Evolutionary conservation across 23 tunicate species (phyloP).

Genomic region (Trididemnum nubilum): DNA sequence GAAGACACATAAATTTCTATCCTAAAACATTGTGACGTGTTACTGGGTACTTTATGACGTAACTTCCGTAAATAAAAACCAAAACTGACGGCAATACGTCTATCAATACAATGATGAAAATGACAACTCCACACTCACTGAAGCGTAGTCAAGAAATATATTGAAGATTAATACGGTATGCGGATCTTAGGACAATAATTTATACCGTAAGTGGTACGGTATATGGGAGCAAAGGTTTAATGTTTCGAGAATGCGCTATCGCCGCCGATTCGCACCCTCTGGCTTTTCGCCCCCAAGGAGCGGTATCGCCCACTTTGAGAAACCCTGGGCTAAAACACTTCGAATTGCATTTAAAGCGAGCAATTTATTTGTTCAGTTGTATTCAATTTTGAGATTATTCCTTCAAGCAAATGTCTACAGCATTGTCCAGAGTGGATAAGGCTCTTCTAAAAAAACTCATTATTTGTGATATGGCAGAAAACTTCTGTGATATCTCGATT

Average conservation of each 20-base stretch:
- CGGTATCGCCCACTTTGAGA: conserved; percentile 25
- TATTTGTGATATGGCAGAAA: too few relatives aligned
- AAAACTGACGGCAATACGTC: conserved; percentile 17
- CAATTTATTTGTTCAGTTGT: too few relatives aligned
- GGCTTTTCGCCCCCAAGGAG: conserved; percentile 5
- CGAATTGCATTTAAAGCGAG: too few relatives aligned
- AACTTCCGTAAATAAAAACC: not conserved
- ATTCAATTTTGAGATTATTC: too few relatives aligned
- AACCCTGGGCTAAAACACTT: conserved; percentile 9
- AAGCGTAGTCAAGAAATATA: conserved; percentile 12
- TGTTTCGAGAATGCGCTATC: conserved; percentile 12
- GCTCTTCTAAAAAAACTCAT: too few relatives aligned
- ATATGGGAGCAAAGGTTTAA: conserved; percentile 17
- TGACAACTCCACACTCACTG: conserved; percentile 15
- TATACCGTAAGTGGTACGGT: conserved; percentile 11
- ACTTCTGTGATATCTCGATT: too few relatives aligned
- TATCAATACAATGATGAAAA: conserved; percentile 23
- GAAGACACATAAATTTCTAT: not conserved
- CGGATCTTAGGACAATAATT: not conserved
- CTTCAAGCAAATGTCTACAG: too few relatives aligned
- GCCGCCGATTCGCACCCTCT: conserved; percentile 12
- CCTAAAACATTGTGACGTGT: not conserved
- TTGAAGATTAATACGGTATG: conserved; percentile 11
- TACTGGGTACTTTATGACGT: not conserved
- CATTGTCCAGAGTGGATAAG: too few relatives aligned